phyloP scores from a whole-genome alignment of 2,888 invertebrate species.

The Ectemnius continuus region DNA sequence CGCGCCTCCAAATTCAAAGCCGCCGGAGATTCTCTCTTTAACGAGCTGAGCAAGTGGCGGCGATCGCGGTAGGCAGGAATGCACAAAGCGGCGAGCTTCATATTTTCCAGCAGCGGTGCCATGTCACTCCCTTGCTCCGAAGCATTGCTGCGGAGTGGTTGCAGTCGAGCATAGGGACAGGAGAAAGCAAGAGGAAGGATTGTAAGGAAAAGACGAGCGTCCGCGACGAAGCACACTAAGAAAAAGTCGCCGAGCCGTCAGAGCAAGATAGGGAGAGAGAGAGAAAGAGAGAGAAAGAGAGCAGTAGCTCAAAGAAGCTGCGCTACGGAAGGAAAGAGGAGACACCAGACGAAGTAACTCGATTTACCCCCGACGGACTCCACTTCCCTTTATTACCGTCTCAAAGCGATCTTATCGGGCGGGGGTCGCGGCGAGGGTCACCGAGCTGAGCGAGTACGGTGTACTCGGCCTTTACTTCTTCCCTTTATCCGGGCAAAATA shows the following conservation, averaged over 20 bases:
- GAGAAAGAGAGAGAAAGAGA: conserved; percentile 14
- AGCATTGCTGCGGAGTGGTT: not conserved
- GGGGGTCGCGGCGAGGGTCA: conserved; percentile 17
- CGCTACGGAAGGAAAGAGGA: conserved; percentile 22
- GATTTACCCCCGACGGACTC: conserved; percentile 66
- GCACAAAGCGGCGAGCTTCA: no score
- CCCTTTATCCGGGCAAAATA: conserved; percentile 44
- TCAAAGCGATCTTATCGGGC: conserved; percentile 69
- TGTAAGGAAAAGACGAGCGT: not conserved
- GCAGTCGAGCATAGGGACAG: conserved; percentile 20
- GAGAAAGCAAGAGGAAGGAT: conserved; percentile 11
- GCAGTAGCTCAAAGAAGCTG: conserved; percentile 1
- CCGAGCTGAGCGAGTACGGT: conserved; percentile 9
- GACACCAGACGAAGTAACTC: conserved; percentile 62
- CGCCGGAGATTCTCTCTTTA: no score
- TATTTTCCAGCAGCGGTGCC: no score
- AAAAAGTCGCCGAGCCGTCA: not conserved
- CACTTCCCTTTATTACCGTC: conserved; percentile 68
- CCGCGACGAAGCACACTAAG: not conserved
- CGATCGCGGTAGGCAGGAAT: no score
- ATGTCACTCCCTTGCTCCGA: no score
- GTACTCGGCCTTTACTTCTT: conserved; percentile 25
- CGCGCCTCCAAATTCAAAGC: no score
- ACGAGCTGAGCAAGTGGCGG: no score
- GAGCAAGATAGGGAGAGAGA: conserved; percentile 36